A percentile compares a stretch with the other conserved stretches of the same genome.
Conservation (phyloP, 37 sponge, comb jelly and placozoan species). For the Mnemiopsis leidyi region DNA sequence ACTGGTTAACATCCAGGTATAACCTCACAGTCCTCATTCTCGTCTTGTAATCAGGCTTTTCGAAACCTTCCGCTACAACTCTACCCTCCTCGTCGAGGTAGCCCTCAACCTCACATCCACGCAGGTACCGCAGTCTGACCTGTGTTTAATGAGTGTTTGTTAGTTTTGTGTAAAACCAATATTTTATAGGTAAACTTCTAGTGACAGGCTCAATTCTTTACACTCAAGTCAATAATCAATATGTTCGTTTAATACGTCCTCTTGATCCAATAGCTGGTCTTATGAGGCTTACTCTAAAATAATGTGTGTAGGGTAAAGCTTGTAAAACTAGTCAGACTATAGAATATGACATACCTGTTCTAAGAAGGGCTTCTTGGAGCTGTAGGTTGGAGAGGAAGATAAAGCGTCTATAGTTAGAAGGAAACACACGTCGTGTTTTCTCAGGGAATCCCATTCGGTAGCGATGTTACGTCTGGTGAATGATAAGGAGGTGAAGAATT, state of each 20-base stretch:
- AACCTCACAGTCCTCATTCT: slow-evolving; percentile 81
- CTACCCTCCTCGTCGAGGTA: slow-evolving; percentile 94
- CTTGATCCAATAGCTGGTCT: no score
- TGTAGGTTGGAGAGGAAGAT: slow-evolving; percentile 69
- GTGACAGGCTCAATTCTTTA: no score
- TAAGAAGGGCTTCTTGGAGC: slow-evolving; percentile 71
- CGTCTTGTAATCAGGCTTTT: slow-evolving; percentile 76
- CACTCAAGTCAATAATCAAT: no score
- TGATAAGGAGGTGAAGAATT: no score
- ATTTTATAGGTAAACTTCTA: neutral
- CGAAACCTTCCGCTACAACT: slow-evolving; percentile 84
- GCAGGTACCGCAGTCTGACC: slow-evolving; percentile 78
- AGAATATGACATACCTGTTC: slow-evolving; percentile 68
- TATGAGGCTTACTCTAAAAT: no score
- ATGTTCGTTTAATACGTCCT: no score
- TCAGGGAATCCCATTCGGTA: slow-evolving; percentile 68
- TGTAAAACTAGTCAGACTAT: no score
- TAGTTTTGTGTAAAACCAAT: neutral
- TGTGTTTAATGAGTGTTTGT: slow-evolving; percentile 10
- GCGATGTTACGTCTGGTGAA: slow-evolving; percentile 51
- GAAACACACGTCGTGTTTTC: slow-evolving; percentile 95
- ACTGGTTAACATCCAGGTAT: slow-evolving; percentile 96
- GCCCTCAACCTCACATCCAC: slow-evolving; percentile 99
- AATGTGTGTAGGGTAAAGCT: no score
- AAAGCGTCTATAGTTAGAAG: slow-evolving; percentile 82